A percentile compares a stretch with the other conserved stretches of the same genome.
phyloP scores from a whole-genome alignment of 2,797 vertebrate genomes.

The Odontamblyopus rebecca region DNA sequence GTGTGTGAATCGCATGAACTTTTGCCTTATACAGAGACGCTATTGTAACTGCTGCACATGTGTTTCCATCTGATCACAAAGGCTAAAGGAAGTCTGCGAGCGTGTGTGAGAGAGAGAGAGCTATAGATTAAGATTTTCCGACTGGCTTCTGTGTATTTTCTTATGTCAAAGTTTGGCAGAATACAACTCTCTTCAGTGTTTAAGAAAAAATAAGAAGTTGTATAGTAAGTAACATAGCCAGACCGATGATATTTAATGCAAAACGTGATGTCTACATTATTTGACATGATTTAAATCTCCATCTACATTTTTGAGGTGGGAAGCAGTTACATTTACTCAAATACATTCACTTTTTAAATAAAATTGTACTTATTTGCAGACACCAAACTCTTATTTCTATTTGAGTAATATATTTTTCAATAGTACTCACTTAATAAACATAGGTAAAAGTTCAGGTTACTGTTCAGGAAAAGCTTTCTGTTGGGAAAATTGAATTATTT shows the following conservation, averaged over 20 bases:
- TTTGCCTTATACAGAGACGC: conserved; percentile 8
- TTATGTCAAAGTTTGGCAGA: conserved; percentile 48
- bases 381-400: too few species aligned
- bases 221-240: conserved; percentile 43
- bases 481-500: too few species aligned
- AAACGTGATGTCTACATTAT: neutral
- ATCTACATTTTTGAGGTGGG: too few species aligned
- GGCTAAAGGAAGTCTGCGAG: conserved; percentile 19
- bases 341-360: too few species aligned
- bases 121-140: conserved; percentile 24
- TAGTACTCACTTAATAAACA: too few species aligned
- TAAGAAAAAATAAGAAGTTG: conserved; percentile 27
- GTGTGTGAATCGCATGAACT: conserved; percentile 36
- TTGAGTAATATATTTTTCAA: too few species aligned
- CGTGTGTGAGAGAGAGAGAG: neutral
- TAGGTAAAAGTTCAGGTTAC: too few species aligned
- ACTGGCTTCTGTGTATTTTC: conserved; percentile 42
- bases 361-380: too few species aligned
- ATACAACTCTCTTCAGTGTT: conserved; percentile 30
- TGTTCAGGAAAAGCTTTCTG: too few species aligned
- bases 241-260: conserved; percentile 8
- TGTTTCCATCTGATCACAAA: conserved; percentile 32
- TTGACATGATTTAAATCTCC: neutral
- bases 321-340: too few species aligned
- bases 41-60: conserved; percentile 11